A percentile compares a stretch with the other conserved stretches of the same genome.
Conservation (phyloP, 2,797 vertebrate genomes). For the Morelia viridis region DNA sequence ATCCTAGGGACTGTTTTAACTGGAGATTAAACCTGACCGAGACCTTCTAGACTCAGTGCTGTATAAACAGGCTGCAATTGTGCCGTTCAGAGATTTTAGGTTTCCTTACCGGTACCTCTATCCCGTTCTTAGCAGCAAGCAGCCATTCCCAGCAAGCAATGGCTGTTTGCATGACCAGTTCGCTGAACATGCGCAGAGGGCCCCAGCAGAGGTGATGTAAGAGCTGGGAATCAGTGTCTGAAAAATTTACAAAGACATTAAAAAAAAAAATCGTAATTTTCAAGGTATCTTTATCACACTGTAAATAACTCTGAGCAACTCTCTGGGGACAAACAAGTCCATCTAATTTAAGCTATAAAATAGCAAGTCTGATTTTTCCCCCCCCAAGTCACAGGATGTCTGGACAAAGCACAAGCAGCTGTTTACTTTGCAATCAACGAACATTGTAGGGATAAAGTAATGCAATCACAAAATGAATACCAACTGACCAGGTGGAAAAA, state of each 20-base stretch:
- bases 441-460: too few species aligned
- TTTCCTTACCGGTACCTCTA: constrained; percentile 89
- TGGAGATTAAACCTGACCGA: neutral
- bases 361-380: too few species aligned
- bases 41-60: neutral
- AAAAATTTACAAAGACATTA: constrained; percentile 34
- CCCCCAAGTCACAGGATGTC: too few species aligned
- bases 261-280: neutral
- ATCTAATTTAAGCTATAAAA: too few species aligned
- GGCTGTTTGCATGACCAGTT: constrained; percentile 92
- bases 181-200: constrained; percentile 92
- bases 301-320: neutral
- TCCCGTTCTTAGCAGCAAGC: constrained; percentile 86
- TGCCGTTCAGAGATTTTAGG: too few species aligned
- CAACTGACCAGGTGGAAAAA: too few species aligned
- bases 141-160: constrained; percentile 98
- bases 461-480: too few species aligned
- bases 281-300: neutral
- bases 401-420: too few species aligned
- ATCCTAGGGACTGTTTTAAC: neutral
- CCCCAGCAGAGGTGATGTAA: constrained; percentile 95
- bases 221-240: constrained; percentile 91
- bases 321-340: neutral
- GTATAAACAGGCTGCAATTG: neutral
- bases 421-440: too few species aligned